Conservation (phyloP, 2,113 vertebrate genomes). For the Burhinus oedicnemus region DNA sequence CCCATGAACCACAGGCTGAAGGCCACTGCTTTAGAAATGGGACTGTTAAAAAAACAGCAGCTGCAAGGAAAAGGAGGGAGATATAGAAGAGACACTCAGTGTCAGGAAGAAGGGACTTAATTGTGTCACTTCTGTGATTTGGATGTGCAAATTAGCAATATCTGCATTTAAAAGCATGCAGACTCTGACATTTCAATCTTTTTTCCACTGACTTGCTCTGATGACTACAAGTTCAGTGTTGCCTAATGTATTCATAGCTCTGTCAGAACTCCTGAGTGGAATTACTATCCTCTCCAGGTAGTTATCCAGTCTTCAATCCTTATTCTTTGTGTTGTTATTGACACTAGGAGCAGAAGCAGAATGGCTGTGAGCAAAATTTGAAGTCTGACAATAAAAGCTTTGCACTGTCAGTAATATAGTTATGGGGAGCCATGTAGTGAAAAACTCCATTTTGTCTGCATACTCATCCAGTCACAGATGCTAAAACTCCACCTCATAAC, state of each 20-base stretch:
- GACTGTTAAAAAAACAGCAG: not conserved
- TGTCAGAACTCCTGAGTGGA: not conserved
- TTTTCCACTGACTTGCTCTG: not conserved
- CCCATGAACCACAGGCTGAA: not conserved
- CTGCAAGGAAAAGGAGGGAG: not conserved
- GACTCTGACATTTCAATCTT: not conserved
- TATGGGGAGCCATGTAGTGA: not conserved
- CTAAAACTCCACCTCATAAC: not conserved
- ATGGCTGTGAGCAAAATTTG: not conserved
- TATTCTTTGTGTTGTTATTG: not conserved
- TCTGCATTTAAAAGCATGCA: not conserved
- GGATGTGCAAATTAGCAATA: not conserved
- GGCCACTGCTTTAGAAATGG: not conserved
- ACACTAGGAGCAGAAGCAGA: not conserved
- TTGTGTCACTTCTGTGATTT: not conserved
- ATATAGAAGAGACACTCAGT: not conserved
- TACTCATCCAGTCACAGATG: not conserved
- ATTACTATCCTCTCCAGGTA: not conserved
- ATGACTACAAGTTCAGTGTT: not conserved
- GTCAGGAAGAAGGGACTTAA: not conserved
- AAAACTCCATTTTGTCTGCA: not conserved
- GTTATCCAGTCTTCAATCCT: not conserved
- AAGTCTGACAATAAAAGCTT: not conserved
- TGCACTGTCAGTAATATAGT: not conserved
- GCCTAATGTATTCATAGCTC: not conserved